Evolutionary conservation across 2,797 vertebrate species (phyloP).

Genomic region (Paedocypris micromegethes): DNA sequence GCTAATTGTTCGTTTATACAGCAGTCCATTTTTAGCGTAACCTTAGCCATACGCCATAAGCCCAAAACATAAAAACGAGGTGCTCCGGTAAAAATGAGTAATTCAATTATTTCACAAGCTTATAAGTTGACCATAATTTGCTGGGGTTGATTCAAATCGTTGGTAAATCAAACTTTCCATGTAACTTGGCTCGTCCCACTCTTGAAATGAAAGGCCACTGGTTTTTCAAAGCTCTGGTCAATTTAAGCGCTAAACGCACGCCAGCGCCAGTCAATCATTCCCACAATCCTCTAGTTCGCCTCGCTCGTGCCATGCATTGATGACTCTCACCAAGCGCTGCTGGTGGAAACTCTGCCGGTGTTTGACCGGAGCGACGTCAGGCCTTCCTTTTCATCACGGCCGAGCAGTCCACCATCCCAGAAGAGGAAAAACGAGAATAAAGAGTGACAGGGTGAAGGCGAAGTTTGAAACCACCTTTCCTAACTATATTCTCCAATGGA

Average conservation of each 20-base stretch:
- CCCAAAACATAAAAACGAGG: constrained; percentile 23
- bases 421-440: no score
- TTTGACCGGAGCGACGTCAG: no score
- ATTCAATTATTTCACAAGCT: constrained; percentile 45
- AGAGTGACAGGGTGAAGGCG: no score
- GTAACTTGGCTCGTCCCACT: constrained; percentile 41
- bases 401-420: no score
- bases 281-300: constrained; percentile 39
- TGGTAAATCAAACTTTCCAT: constrained; percentile 51
- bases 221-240: constrained; percentile 40
- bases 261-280: constrained; percentile 32
- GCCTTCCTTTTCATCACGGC: no score
- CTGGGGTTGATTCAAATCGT: constrained; percentile 49
- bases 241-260: constrained; percentile 30
- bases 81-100: constrained; percentile 39
- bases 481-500: no score
- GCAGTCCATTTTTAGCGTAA: constrained; percentile 10
- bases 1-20: constrained; percentile 6
- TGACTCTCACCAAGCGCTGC: constrained; percentile 36
- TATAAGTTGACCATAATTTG: constrained; percentile 48
- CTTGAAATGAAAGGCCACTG: constrained; percentile 41
- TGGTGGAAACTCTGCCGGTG: constrained; percentile 42
- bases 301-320: constrained; percentile 40
- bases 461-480: no score
- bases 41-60: constrained; percentile 11